Percentiles rank a stretch among this genome's conserved stretches.
Conservation (phyloP, 2,888 invertebrate genomes). For the Cheilosia urbana region DNA sequence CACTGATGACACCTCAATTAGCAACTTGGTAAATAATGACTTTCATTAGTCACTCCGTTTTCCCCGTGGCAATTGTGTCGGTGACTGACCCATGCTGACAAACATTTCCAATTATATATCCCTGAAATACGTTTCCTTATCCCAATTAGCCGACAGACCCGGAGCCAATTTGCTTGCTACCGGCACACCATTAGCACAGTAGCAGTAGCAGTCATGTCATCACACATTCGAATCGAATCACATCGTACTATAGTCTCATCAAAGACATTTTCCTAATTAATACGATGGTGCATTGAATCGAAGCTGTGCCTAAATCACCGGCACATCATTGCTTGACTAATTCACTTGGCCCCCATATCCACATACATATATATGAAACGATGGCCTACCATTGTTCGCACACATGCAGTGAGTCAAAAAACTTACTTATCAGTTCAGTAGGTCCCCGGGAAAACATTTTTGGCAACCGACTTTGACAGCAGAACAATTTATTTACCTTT, state of each 20-base stretch:
- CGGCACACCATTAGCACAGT: not conserved
- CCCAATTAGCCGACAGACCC: constrained; percentile 9
- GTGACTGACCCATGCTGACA: constrained; percentile 9
- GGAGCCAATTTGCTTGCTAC: constrained; percentile 13
- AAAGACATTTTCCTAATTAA: constrained; percentile 28
- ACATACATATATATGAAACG: not conserved
- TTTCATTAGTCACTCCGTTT: constrained; percentile 24
- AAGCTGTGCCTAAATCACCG: constrained; percentile 14
- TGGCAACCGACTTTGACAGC: constrained; percentile 20
- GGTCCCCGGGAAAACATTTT: constrained; percentile 9
- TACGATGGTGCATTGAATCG: constrained; percentile 1
- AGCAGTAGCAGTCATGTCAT: constrained; percentile 15
- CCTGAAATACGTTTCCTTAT: constrained; percentile 24
- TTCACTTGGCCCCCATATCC: not conserved
- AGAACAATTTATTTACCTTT: constrained; percentile 47
- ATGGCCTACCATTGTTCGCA: not conserved
- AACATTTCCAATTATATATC: constrained; percentile 43
- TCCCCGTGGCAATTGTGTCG: not conserved
- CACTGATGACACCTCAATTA: constrained; percentile 19
- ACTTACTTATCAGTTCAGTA: not conserved
- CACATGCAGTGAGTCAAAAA: not conserved
- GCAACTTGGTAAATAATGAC: constrained; percentile 25
- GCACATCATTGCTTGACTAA: constrained; percentile 1
- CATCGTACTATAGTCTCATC: not conserved
- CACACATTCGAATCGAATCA: constrained; percentile 21